Percentiles rank a stretch among this genome's conserved stretches.
phyloP scores from a whole-genome alignment of 2,113 vertebrate genomes.

The Apteryx mantelli region DNA sequence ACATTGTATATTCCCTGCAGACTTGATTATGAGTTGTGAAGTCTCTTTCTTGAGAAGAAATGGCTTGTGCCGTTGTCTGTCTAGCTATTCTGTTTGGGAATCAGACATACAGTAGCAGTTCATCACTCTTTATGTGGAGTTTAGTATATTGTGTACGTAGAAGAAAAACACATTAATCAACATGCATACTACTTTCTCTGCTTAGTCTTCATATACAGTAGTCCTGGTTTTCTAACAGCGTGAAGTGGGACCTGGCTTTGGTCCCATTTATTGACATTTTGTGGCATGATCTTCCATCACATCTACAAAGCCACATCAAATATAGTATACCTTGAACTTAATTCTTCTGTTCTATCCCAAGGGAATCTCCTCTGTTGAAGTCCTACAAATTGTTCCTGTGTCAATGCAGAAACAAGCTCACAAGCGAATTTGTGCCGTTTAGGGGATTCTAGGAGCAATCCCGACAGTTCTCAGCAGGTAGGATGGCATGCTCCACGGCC shows the following conservation, averaged over 20 bases:
- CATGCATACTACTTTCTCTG: not conserved
- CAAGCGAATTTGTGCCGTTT: not conserved
- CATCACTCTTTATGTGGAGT: not conserved
- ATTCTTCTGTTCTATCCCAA: not conserved
- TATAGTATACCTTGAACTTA: not conserved
- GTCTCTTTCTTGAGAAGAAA: conserved; percentile 10
- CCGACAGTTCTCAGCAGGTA: not conserved
- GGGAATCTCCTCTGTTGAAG: not conserved
- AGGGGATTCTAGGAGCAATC: not conserved
- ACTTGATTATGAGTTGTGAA: conserved; percentile 1
- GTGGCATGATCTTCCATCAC: not conserved
- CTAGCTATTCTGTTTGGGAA: not conserved
- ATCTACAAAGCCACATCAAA: not conserved
- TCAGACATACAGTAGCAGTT: not conserved
- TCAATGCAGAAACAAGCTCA: not conserved
- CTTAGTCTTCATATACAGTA: not conserved
- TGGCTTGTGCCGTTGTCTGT: not conserved
- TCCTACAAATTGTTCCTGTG: not conserved
- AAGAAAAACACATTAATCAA: not conserved
- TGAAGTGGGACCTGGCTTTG: not conserved
- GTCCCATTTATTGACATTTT: not conserved
- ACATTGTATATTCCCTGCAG: not conserved
- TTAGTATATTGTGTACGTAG: not conserved
- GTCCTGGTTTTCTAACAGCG: not conserved
- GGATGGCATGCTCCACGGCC: too few species aligned